These are phyloP conservation scores for Pipistrellus pygmaeus DNA, from an alignment of 2,797 vertebrate genomes.

Conservation along the genomic window DNA sequence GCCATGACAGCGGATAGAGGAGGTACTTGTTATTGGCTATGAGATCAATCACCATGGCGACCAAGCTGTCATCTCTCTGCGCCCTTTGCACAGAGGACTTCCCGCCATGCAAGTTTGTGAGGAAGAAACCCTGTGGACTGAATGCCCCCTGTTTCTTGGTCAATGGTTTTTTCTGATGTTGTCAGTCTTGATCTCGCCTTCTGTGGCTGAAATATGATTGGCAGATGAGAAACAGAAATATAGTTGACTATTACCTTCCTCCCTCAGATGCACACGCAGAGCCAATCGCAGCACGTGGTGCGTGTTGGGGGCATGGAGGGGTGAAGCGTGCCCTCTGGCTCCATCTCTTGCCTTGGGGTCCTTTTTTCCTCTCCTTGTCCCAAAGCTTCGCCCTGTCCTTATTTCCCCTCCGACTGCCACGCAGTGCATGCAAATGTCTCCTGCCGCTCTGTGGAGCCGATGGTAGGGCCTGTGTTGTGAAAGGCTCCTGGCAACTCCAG, in stretches of 20 bases:
- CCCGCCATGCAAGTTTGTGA: background rate
- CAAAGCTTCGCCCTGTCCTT: background rate
- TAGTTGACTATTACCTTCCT: background rate
- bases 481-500: background rate
- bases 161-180: background rate
- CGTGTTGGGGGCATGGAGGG: fast-evolving
- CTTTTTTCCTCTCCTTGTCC: background rate
- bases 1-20: background rate
- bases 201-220: background rate
- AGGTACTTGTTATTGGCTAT: background rate
- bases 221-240: background rate
- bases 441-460: background rate
- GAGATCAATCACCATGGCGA: background rate
- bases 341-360: too few relatives aligned
- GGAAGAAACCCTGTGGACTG: background rate
- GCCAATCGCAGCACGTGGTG: background rate
- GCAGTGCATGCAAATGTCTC: too few relatives aligned
- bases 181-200: background rate
- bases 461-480: background rate
- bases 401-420: too few relatives aligned
- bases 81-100: background rate
- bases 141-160: background rate
- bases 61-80: background rate
- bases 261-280: background rate
- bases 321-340: background rate